Base-by-base conservation (phyloP, 1,140 invertebrate species). In the Potamilus streckersoni region DNA sequence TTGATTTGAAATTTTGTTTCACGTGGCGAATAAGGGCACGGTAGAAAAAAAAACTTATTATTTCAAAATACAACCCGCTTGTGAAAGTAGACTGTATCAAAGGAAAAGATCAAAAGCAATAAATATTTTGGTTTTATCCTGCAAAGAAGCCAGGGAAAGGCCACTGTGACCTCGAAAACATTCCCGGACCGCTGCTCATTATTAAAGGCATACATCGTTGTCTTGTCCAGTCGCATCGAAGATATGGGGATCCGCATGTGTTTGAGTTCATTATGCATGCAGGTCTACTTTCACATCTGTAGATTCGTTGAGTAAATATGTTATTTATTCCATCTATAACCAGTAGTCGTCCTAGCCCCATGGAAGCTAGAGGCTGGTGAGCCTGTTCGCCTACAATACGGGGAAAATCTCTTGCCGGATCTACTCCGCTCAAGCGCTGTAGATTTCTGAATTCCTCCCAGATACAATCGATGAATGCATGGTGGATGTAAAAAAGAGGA, bases 381-480 rank as follows among this genome's bases (percentile, higher is more conserved):
- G 69, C 66, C 49, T 78, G 67, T 27, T 84, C 78, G 12, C 82
- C 82, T 16, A 82, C 81, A 69, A 84, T 82, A 55, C 79, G 55
- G 17, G 83, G 83, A 61, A 80, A 84, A 67, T 84, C 83, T 73
- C 77, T 60, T 1, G 72, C 69, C 5, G 83, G 83, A 65, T 84
- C 79, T 16, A 83, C 82, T 5, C 81, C 83, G 49, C 76, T 65
- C 69, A 68, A 56, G 57, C 89, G 85, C 66, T 86, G 82, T 27
- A 76, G 76, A 19, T 79, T 63, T 67, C 83, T 69, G 68, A 83
- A 84, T 61, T 84, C 79, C 71, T 83, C 83, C 83, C 83, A 83
- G 17, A 84, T 15, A 71, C 79, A 83, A 65, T 84, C 83, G 8
- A 83, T 72, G 58, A 78, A 83, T 11, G 83, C 82, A 27, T 84